Conservation (phyloP, 2,113 vertebrate species). For the Odontophorus gujanensis region DNA sequence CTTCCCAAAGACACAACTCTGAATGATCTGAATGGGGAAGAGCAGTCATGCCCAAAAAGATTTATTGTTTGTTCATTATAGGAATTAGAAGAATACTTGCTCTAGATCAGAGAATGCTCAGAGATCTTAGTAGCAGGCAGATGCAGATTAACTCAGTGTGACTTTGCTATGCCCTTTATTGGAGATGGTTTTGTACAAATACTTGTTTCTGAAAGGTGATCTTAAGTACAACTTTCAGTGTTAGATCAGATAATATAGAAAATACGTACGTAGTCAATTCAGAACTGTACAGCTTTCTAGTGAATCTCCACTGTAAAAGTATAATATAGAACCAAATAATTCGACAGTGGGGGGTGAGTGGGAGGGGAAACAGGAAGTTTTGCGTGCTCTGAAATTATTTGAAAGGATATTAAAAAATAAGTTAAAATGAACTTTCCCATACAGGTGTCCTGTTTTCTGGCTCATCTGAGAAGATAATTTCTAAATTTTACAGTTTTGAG, state of each 20-base stretch:
- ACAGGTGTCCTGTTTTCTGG: slow-evolving; percentile 67
- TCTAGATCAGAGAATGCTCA: background rate
- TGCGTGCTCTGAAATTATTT: background rate
- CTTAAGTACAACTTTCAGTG: background rate
- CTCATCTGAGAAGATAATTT: slow-evolving; percentile 63
- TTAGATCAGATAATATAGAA: background rate
- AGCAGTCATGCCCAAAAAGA: background rate
- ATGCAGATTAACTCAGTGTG: background rate
- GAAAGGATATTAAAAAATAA: background rate
- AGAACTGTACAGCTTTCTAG: background rate
- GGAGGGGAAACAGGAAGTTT: background rate
- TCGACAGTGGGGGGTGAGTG: background rate
- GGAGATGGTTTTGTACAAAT: background rate
- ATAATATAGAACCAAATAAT: background rate
- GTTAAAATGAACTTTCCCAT: slow-evolving; percentile 60
- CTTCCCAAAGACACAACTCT: background rate
- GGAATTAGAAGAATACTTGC: background rate
- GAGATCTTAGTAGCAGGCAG: background rate
- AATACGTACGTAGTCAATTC: background rate
- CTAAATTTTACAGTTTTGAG: slow-evolving; percentile 68
- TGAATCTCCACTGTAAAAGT: background rate
- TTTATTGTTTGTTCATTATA: background rate
- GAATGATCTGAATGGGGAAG: background rate
- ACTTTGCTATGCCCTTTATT: background rate
- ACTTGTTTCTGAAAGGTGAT: background rate